Evolutionary conservation across 2,797 vertebrate species (phyloP).

Genomic region (Prionace glauca): DNA sequence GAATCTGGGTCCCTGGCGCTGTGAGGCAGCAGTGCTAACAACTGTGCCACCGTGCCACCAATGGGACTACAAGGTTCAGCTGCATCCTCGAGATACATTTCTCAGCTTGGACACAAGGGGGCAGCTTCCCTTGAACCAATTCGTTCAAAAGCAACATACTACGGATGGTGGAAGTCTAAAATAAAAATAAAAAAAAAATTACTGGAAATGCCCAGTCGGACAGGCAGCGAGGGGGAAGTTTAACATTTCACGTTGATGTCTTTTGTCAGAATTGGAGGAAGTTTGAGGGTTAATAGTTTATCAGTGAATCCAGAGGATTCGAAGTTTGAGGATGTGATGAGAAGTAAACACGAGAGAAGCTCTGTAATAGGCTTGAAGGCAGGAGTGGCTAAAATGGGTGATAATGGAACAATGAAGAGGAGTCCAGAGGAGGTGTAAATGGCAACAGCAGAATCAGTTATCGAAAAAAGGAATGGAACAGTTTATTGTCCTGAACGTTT

Average conservation of each 20-base stretch:
- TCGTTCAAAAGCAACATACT: not conserved
- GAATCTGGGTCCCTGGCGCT: no score
- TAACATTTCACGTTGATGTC: not conserved
- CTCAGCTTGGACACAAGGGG: not conserved
- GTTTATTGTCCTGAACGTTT: not conserved
- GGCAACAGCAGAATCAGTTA: not conserved
- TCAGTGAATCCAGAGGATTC: not conserved
- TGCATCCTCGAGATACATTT: not conserved
- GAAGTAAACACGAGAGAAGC: no score
- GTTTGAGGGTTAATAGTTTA: not conserved
- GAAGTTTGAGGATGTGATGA: not conserved
- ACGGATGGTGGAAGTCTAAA: not conserved
- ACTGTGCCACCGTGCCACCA: no score
- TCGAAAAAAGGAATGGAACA: no score
- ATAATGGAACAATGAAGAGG: not conserved
- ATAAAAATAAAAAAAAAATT: not conserved
- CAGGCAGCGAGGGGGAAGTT: no score
- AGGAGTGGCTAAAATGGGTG: not conserved
- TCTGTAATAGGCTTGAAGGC: not conserved
- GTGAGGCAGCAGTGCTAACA: no score
- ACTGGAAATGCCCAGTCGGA: not conserved
- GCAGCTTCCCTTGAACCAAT: no score
- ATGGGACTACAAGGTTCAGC: not conserved
- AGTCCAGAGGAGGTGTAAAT: not conserved
- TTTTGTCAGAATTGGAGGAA: not conserved